Base-by-base conservation (phyloP, 2,113 vertebrate species). In the Ailuropoda melanoleuca region DNA sequence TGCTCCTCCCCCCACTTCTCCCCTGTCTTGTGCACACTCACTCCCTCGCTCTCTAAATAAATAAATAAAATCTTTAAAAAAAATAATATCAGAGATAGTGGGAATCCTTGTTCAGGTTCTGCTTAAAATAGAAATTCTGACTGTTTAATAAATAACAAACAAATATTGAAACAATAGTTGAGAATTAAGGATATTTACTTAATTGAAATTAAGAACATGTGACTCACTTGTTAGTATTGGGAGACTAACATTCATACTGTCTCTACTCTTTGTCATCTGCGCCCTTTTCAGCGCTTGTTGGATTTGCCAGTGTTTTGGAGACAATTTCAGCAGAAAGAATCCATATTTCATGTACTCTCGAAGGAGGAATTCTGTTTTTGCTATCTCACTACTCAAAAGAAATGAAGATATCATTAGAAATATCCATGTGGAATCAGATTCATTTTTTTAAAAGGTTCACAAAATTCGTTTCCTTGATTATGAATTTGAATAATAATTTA, bases 351-450 rank as follows among this genome's bases (percentile, higher is more conserved):
- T 94, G 86, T 98, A 99, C 37, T 98, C 95, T 68, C 43, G 98
- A 18, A 99, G 98, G 24, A 97, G 96, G 64, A 98, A 98, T 96
- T 98, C 97, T 31, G 97, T 95, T 92, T 97, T 98, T 80, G 93
- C 93, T 97, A 99, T 99, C 88, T 99, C 98, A 95, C 98, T 99
- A 90, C 31, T 97, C 92, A 93, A 95, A 96, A 97, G 68, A 96
- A 96, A 97, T 1, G 39, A 83, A 88, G 50, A 12, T 48, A 50
- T 31, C 24, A 72, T 97, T 88, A 96, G 46, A 50, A 48, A 46
- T 15, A n/a, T 7, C 55, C 15, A 0, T 85, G 39, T 78, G 13
- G 90, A 95, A 83, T 14, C 56, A 77, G 29, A 11, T 64, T 39
- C 18, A 55, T n/a, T 86, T 23, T 64, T 64, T 24, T 2, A 17